A percentile compares a stretch with the other conserved stretches of the same genome.
Evolutionary conservation across 2,113 vertebrate species (phyloP).

Genomic region (Motacilla alba): DNA sequence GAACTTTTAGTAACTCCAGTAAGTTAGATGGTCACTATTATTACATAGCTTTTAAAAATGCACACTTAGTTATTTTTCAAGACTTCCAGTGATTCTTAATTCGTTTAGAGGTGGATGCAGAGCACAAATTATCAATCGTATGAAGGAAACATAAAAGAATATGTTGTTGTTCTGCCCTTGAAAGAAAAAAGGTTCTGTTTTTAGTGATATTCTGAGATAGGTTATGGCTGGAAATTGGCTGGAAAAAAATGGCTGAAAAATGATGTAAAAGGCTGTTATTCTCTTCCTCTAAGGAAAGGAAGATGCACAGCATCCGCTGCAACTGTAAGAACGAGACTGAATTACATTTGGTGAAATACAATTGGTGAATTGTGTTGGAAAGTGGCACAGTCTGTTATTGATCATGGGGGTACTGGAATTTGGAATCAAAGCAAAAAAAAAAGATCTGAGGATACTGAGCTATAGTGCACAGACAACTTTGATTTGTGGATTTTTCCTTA

Average conservation of each 20-base stretch:
- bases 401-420: background rate
- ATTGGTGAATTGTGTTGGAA: background rate
- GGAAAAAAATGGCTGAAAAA: background rate
- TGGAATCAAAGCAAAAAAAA: background rate
- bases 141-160: background rate
- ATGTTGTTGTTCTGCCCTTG: background rate
- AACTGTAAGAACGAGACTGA: background rate
- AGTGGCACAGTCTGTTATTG: background rate
- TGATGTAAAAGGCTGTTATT: background rate
- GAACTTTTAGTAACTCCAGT: background rate
- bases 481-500: background rate
- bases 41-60: background rate
- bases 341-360: background rate
- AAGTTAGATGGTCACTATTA: background rate
- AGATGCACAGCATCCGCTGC: background rate
- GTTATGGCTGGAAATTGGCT: background rate
- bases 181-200: background rate
- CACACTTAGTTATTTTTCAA: background rate
- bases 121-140: background rate
- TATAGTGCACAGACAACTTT: background rate
- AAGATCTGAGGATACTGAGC: background rate
- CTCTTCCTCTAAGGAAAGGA: background rate
- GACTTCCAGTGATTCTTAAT: background rate
- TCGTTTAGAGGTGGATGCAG: background rate
- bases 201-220: background rate